phyloP scores from a whole-genome alignment of 2,113 vertebrate species.

The Serranochromis macrocephalus region DNA sequence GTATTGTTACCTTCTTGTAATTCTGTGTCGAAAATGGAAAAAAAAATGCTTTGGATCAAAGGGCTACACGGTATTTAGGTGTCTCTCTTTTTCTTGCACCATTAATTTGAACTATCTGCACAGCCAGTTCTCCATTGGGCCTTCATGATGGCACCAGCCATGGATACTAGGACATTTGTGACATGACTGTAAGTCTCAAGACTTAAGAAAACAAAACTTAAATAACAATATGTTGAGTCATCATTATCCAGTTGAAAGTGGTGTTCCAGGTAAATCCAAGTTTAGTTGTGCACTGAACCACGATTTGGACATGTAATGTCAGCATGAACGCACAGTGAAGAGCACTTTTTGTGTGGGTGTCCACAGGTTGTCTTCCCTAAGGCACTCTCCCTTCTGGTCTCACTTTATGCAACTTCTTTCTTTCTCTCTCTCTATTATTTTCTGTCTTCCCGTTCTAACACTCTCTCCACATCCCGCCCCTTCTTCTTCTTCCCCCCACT shows the following conservation, averaged over 20 bases:
- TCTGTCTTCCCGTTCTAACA: slow-evolving; percentile 47
- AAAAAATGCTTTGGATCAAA: not conserved
- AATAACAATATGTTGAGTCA: slow-evolving; percentile 21
- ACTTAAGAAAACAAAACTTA: not conserved
- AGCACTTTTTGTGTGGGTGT: slow-evolving; percentile 53
- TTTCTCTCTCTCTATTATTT: slow-evolving; percentile 9
- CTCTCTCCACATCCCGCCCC: slow-evolving; percentile 51
- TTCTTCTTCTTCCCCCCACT: slow-evolving; percentile 50
- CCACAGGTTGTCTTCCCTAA: slow-evolving; percentile 51
- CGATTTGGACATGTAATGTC: slow-evolving; percentile 27
- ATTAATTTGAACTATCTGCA: slow-evolving; percentile 53
- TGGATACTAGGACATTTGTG: slow-evolving; percentile 52
- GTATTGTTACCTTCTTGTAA: not conserved
- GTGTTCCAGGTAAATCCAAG: slow-evolving; percentile 47
- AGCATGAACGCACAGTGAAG: slow-evolving; percentile 60
- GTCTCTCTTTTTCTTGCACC: slow-evolving; percentile 12
- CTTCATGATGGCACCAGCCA: slow-evolving; percentile 46
- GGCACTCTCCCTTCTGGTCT: slow-evolving; percentile 54
- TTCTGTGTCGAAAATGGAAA: not conserved
- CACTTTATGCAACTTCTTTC: slow-evolving; percentile 46
- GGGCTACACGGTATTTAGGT: not conserved
- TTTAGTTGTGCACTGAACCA: slow-evolving; percentile 40
- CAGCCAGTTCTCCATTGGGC: slow-evolving; percentile 55
- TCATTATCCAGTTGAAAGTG: slow-evolving; percentile 66
- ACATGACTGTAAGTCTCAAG: slow-evolving; percentile 59